A percentile compares a stretch with the other conserved stretches of the same genome.
Evolutionary conservation across 2,888 invertebrate genomes (phyloP).

Genomic region (Phorcus lineatus): DNA sequence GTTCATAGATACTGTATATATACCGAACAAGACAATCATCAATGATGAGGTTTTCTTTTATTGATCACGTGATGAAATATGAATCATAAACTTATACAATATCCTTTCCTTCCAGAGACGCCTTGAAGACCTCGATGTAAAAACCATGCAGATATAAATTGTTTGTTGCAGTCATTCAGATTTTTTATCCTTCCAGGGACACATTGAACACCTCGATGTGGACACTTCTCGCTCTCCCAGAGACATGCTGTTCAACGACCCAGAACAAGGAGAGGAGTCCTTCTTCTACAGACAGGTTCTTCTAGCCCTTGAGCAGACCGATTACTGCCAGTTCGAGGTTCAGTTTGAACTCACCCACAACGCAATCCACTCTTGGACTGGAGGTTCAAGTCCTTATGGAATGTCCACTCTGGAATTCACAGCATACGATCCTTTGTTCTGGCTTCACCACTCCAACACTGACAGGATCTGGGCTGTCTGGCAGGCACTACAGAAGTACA

Average conservation of each 20-base stretch:
- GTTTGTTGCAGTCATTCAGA: too few species aligned
- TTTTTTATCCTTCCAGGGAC: neutral
- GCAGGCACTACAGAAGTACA: conserved; percentile 38
- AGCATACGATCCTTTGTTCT: conserved; percentile 47
- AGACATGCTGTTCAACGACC: conserved; percentile 41
- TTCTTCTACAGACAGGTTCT: conserved; percentile 44
- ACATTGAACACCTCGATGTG: neutral
- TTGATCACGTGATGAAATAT: too few species aligned
- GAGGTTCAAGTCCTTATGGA: conserved; percentile 33
- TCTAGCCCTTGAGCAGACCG: conserved; percentile 43
- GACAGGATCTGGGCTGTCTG: conserved; percentile 40
- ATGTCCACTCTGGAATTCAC: conserved; percentile 45
- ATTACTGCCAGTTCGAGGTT: conserved; percentile 48
- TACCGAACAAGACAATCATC: too few species aligned
- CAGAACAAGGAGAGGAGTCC: conserved; percentile 36
- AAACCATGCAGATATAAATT: too few species aligned
- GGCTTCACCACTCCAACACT: conserved; percentile 45
- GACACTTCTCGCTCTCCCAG: conserved; percentile 38
- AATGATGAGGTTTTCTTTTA: too few species aligned
- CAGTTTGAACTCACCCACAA: conserved; percentile 43
- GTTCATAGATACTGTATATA: too few species aligned
- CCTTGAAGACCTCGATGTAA: neutral
- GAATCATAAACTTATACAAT: too few species aligned
- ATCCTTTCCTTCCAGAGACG: too few species aligned
- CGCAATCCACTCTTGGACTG: conserved; percentile 41